Base-by-base conservation (phyloP, 2,113 vertebrate genomes). In the Psilopogon haemacephalus region DNA sequence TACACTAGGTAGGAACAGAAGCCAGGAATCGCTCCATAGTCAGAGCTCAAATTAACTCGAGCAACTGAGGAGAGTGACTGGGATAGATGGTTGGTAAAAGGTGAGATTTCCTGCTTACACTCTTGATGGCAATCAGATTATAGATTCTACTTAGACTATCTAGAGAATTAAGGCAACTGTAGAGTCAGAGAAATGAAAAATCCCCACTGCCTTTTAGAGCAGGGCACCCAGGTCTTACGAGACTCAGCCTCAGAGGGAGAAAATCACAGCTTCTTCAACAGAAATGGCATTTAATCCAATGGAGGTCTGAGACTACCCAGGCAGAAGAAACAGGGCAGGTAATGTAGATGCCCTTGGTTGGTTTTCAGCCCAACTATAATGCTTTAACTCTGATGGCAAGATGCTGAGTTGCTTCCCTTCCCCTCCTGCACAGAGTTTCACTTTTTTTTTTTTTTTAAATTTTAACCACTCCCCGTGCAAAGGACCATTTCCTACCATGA, bases 11-110 rank as follows among this genome's bases (percentile, higher is more conserved):
- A 56, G 56, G 79, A 93, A 60, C 5, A 64, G 74, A 84, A 84
- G 12, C 3, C 15, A 40, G 12, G 35, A 74, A 23, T 63, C 89
- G 42, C 42, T 90, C 21, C 17, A 71, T 27, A 93, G 32, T 77
- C 19, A 35, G 11, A 48, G 37, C 27, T 67, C 35, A 64, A 89
- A 65, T 7, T 11, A 62, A 73, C 46, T 62, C 19, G 35, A 86
- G 35, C 0, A 1, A 27, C 15, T 32, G 30, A 69, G 33, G 8
- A 71, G 35, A 65, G 13, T 33, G 48, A 13, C 10, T 3, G 2
- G 16, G 44, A 9, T 73, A 77, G 17, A 33, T 16, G 14, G 15
- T 14, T 38, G 7, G 11, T 58, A 48, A 64, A 78, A 82, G 42
- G 56, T 18, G 4, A 83, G 79, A 72, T 70, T n/a, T 62, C 2